phyloP scores from a whole-genome alignment of 53 echinoderm and acorn worm genomes.

The Holothuria scabra region DNA sequence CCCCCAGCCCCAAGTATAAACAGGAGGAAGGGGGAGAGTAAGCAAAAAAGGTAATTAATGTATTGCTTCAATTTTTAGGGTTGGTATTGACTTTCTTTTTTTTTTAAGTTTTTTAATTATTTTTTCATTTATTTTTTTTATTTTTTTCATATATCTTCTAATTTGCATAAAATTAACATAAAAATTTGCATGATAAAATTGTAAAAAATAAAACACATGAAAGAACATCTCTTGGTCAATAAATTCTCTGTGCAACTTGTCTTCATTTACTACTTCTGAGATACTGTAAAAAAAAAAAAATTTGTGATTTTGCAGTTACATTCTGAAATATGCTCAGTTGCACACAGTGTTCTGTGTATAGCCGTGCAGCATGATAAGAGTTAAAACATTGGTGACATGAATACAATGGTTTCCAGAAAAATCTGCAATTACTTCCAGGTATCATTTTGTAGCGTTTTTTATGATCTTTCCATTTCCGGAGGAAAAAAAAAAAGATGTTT shows the following conservation, averaged over 20 bases:
- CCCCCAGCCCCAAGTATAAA: constrained; percentile 1
- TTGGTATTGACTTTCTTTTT: neutral
- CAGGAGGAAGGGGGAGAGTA: neutral
- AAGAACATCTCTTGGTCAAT: neutral
- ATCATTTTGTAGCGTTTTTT: too few species aligned
- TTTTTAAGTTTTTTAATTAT: neutral
- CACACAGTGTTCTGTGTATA: constrained; percentile 34
- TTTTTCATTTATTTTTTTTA: neutral
- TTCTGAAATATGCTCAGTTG: constrained; percentile 27
- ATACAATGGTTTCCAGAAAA: too few species aligned
- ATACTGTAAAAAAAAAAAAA: constrained; percentile 20
- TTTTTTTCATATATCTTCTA: neutral
- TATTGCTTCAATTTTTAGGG: neutral
- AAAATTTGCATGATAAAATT: constrained; percentile 14
- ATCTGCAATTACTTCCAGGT: too few species aligned
- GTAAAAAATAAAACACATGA: neutral
- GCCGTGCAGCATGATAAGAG: constrained; percentile 5
- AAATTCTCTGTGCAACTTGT: constrained; percentile 11
- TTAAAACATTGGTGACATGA: too few species aligned
- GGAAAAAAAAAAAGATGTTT: too few species aligned
- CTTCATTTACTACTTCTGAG: constrained; percentile 17
- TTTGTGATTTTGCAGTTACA: constrained; percentile 1
- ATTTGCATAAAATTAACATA: constrained; percentile 27
- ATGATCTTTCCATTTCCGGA: too few species aligned
- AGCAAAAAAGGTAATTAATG: neutral